Conservation (phyloP, 2,888 invertebrate genomes). For the Eupithecia insigniata region DNA sequence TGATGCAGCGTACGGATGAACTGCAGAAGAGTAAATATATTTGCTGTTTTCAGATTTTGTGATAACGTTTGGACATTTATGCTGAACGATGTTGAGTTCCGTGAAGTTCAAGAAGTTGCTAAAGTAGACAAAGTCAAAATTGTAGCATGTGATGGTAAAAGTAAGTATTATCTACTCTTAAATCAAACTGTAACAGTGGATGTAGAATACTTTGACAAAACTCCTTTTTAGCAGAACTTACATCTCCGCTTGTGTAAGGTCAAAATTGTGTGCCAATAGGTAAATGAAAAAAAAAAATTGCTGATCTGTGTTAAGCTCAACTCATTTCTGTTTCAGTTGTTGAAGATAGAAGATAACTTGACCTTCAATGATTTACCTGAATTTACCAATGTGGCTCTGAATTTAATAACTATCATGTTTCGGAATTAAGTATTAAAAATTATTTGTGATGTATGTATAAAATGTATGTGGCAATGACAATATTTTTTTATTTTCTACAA, state of each 20-base stretch:
- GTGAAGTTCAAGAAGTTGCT: slow-evolving; percentile 96
- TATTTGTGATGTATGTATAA: slow-evolving; percentile 17
- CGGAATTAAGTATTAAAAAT: slow-evolving; percentile 27
- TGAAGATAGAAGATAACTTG: slow-evolving; percentile 74
- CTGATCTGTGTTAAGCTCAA: background rate
- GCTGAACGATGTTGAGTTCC: slow-evolving; percentile 98
- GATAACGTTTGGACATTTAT: slow-evolving; percentile 99
- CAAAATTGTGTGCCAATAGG: background rate
- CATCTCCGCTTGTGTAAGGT: background rate
- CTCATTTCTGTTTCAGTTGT: slow-evolving; percentile 70
- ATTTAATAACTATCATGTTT: slow-evolving; percentile 37
- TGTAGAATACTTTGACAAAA: background rate
- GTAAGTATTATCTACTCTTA: slow-evolving; percentile 80
- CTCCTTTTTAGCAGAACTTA: background rate
- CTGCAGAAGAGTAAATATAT: background rate
- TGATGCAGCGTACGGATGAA: no score
- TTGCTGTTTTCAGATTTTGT: slow-evolving; percentile 90
- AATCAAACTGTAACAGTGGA: background rate
- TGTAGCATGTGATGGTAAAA: slow-evolving; percentile 98
- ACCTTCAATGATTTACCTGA: slow-evolving; percentile 44
- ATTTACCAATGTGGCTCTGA: slow-evolving; percentile 47
- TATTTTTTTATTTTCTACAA: background rate
- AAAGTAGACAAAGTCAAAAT: slow-evolving; percentile 98
- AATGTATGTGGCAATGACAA: background rate
- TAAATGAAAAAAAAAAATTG: background rate